Base-by-base conservation (phyloP, 1,140 invertebrate genomes). In the Druon quercuslanigerum region DNA sequence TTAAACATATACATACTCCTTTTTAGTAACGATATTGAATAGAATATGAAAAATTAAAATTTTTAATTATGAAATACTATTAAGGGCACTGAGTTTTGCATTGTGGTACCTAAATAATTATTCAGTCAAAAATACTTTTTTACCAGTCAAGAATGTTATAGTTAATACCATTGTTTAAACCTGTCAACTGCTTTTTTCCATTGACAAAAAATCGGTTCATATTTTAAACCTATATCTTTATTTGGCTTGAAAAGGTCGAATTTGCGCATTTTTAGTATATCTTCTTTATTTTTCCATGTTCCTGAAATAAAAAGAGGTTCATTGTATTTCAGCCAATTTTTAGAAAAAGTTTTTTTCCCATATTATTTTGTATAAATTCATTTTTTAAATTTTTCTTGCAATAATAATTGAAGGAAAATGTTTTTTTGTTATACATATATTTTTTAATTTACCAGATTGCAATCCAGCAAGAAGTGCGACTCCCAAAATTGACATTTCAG, bases 391-490 rank as follows among this genome's bases (percentile, higher is more conserved):
- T 79, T 71, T 25, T 72, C 57, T 66, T 17, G 71, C 6, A n/a
- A 50, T 51, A 73, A 25, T 71, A 71, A 66, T 50, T 51, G 60
- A 70, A 72, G 50, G 56, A 52, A 56, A 66, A 16, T 73, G 54
- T 56, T 11, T 51, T 72, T 76, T 77, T 75, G 20, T 56, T 20
- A 73, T 50, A 25, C 76, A 70, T 20, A 19, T 72, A 57, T 71
- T 11, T 20, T 51, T 71, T 14, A 20, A 71, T 80, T 56, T 66
- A 95, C 96, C 96, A 87, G 92, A 90, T 78, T 94, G 94, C 50
- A 97, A 87, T n/a, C 97, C 97, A 9, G 96, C 96, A 51, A 98
- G 87, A 86, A 95, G 96, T 0, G 96, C 95, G 79, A 94, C 95
- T 0, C 97, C 97, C 50, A 97, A 91, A 56, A 94, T 94, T 16